Conservation (phyloP, 2,113 vertebrate genomes). For the Ammospiza caudacuta region DNA sequence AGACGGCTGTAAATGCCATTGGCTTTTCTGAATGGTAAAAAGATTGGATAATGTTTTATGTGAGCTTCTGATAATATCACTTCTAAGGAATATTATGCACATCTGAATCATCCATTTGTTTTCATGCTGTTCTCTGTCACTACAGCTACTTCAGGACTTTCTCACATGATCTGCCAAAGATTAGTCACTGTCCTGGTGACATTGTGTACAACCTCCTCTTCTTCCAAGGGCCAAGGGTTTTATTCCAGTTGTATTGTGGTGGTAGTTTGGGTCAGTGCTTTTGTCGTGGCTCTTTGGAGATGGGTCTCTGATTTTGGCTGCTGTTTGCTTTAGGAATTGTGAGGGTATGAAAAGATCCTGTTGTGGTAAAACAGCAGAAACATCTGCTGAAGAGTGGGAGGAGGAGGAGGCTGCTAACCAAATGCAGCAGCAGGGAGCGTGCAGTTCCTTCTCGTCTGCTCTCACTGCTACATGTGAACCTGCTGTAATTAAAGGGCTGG, state of each 20-base stretch:
- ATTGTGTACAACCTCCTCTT: background rate
- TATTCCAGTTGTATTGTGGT: slow-evolving; percentile 7
- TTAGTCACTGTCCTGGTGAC: slow-evolving; percentile 45
- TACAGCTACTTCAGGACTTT: slow-evolving; percentile 47
- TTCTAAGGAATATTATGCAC: slow-evolving; percentile 22
- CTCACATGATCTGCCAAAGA: slow-evolving; percentile 62
- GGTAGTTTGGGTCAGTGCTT: slow-evolving; percentile 23
- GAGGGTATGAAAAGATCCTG: slow-evolving; percentile 16
- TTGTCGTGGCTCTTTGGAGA: slow-evolving; percentile 34
- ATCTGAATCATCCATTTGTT: slow-evolving; percentile 54
- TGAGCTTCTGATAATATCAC: slow-evolving; percentile 32
- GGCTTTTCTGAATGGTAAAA: background rate
- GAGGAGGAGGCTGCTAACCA: slow-evolving; percentile 6
- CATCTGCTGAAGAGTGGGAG: slow-evolving; percentile 52
- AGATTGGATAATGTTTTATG: background rate
- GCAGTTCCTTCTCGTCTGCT: background rate
- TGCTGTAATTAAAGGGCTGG: slow-evolving; percentile 28
- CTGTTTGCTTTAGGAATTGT: slow-evolving; percentile 16
- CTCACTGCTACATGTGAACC: background rate
- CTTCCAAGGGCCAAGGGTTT: background rate
- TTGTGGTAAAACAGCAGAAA: slow-evolving; percentile 50
- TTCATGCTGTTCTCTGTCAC: slow-evolving; percentile 55
- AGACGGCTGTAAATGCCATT: background rate
- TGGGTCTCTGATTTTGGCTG: background rate
- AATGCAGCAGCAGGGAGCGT: slow-evolving; percentile 27